Base-by-base conservation (phyloP, 2,888 invertebrate genomes). In the Leptopilina myrica region DNA sequence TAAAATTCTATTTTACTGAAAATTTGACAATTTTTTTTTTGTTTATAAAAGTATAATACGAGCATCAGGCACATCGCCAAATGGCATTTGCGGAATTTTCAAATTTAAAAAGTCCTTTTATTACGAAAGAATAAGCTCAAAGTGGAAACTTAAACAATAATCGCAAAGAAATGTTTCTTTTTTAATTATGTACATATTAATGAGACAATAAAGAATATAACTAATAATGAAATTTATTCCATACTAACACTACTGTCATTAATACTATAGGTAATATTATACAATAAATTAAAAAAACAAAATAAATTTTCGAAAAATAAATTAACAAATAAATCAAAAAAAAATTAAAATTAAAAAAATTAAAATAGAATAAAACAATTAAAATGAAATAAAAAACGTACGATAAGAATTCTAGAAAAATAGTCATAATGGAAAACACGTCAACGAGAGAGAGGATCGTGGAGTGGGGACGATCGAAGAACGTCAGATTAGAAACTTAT, bases 401-500 rank as follows among this genome's bases (percentile, higher is more conserved):
- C 20, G 62, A 20, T 9, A 15, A 62, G 62, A 62, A n/a, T n/a
- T 15, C n/a, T 20, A 62, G 15, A 62, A 9, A 62, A 62, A 20
- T 20, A 62, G 20, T 62, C 62, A 20, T 62, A 62, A 46, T 66
- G 15, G 46, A 9, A 66, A 40, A 46, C 15, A 67, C 66, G 46
- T 67, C 46, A 67, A 67, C 49, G 11, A 67, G 66, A 67, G 66
- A 67, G 46, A 67, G 46, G 49, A 26, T 43, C 43, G 49, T 11
- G n/a, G 59, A 69, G 78, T 78, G 79, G 82, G 79, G 76, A 76
- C 78, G 79, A 67, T 46, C 66, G 66, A 67, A 78, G 77, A 78
- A 86, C 82, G 81, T 83, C 81, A 84, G 82, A 87, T 88, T 85
- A 85, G 84, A 85, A 78, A 81, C 84, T 86, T 89, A 89, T 88